A percentile compares a stretch with the other conserved stretches of the same genome.
Evolutionary conservation across 2,888 invertebrate species (phyloP).

Genomic region (Caenorhabditis imperialis): DNA sequence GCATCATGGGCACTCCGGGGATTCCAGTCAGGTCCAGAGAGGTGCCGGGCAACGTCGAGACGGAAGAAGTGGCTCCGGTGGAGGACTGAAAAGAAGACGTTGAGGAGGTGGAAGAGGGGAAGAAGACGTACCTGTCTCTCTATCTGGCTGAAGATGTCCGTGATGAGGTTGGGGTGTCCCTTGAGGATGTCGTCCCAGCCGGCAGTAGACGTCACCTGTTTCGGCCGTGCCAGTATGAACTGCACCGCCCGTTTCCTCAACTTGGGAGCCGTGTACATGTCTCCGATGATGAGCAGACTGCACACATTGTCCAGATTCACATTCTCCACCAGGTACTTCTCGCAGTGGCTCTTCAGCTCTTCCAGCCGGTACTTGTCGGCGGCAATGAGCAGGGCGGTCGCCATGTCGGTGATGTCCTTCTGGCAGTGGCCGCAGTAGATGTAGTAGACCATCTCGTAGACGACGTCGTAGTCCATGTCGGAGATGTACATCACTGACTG

Average conservation of each 20-base stretch:
- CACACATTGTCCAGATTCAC: constrained; percentile 76
- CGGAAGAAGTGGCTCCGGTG: constrained; percentile 35
- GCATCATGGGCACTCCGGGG: constrained; percentile 17
- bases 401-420: constrained; percentile 75
- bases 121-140: constrained; percentile 44
- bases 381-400: constrained; percentile 76
- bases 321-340: constrained; percentile 69
- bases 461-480: constrained; percentile 77
- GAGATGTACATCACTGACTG: constrained; percentile 72
- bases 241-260: constrained; percentile 71
- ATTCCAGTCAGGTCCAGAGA: constrained; percentile 45
- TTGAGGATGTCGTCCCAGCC: constrained; percentile 70
- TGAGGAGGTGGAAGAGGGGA: not conserved
- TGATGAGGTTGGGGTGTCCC: constrained; percentile 73
- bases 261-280: constrained; percentile 70
- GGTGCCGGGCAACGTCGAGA: constrained; percentile 12
- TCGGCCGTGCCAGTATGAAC: constrained; percentile 74
- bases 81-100: constrained; percentile 28
- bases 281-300: constrained; percentile 75
- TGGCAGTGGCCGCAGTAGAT: constrained; percentile 76
- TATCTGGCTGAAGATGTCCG: constrained; percentile 71
- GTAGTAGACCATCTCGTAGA: constrained; percentile 77
- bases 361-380: constrained; percentile 77
- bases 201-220: constrained; percentile 64
- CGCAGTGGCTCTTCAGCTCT: constrained; percentile 74